Evolutionary conservation across 2,888 invertebrate species (phyloP), one percentile per base, ranked within the genome.

Genomic region (Plutella xylostella): DNA sequence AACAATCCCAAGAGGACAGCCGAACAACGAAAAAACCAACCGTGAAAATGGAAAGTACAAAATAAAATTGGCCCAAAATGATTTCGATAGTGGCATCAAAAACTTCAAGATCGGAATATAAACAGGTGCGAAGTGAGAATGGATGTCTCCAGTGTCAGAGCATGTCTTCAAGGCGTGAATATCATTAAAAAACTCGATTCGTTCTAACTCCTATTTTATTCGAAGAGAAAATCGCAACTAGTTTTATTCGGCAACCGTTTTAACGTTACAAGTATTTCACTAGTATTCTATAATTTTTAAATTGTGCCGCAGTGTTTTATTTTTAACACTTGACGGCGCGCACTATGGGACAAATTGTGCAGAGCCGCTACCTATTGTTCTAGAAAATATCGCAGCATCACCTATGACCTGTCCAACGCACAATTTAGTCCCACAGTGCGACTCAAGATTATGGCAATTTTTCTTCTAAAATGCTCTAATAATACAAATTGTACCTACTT

Each of bases 401-500:
- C n/a, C n/a, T n/a, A n/a, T n/a, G n/a, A n/a, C n/a, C n/a, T n/a
- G n/a, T n/a, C n/a, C n/a, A n/a, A n/a, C n/a, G n/a, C n/a, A n/a
- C n/a, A n/a, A n/a, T n/a, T n/a, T n/a, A 37, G 20, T 20, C 12
- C 42, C 56, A 54, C 58, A 60, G 55, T 52, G 58, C 57, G 53
- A 31, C 52, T 48, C 48, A 45, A 46, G 47, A 47, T 51, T 52
- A 65, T 64, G 67, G 68, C 69, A 61, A 63, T 61, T 53, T 65
- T 64, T 64, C 57, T 57, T 62, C 63, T 66, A 74, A 64, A 68
- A 68, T 55, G 63, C 60, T 64, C 57, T 64, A 65, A 58, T 57
- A 56, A 46, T 61, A 71, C 64, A 66, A 75, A 71, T 75, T 76
- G 68, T 62, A 67, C 62, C 78, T 79, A 80, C 70, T 73, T 76